Conservation (phyloP, 2,797 vertebrate genomes). For the Acipenser ruthenus region DNA sequence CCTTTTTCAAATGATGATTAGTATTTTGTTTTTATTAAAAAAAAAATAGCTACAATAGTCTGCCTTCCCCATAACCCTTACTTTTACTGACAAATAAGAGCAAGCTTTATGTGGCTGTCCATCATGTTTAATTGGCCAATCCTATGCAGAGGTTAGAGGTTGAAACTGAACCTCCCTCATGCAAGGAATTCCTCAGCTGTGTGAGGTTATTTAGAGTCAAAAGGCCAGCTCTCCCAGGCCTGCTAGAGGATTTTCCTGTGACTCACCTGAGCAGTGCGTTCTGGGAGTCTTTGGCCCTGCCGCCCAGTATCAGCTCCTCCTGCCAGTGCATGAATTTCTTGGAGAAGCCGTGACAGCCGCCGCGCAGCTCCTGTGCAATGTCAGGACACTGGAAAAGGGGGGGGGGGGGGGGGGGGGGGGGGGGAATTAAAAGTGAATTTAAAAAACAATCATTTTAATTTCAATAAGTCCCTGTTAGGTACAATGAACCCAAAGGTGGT, state of each 20-base stretch:
- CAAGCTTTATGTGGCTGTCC: slow-evolving; percentile 46
- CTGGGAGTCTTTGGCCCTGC: slow-evolving; percentile 70
- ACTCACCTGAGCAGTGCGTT: slow-evolving; percentile 81
- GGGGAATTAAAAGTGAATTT: not conserved
- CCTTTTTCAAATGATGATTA: not conserved
- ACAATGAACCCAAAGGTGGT: not conserved
- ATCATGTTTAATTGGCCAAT: slow-evolving; percentile 54
- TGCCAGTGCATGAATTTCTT: slow-evolving; percentile 98
- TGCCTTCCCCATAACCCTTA: too few relatives aligned
- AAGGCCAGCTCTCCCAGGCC: slow-evolving; percentile 25
- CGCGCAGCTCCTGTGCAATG: slow-evolving; percentile 72
- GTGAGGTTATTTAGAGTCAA: slow-evolving; percentile 47
- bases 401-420: slow-evolving; percentile 7
- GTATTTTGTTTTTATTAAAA: too few relatives aligned
- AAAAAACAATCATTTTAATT: not conserved
- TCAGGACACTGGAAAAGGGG: slow-evolving; percentile 59
- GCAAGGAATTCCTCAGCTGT: slow-evolving; percentile 48
- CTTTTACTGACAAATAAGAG: slow-evolving; percentile 26
- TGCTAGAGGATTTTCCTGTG: not conserved
- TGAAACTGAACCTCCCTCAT: slow-evolving; percentile 47
- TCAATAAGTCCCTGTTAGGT: not conserved
- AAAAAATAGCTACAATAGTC: too few relatives aligned
- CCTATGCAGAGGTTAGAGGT: slow-evolving; percentile 39
- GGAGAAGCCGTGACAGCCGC: slow-evolving; percentile 94
- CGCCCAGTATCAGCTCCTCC: slow-evolving; percentile 91